These are phyloP conservation scores for Drosophila tsacasi DNA, from an alignment of 1,140 invertebrate species.

Conservation along the genomic window DNA sequence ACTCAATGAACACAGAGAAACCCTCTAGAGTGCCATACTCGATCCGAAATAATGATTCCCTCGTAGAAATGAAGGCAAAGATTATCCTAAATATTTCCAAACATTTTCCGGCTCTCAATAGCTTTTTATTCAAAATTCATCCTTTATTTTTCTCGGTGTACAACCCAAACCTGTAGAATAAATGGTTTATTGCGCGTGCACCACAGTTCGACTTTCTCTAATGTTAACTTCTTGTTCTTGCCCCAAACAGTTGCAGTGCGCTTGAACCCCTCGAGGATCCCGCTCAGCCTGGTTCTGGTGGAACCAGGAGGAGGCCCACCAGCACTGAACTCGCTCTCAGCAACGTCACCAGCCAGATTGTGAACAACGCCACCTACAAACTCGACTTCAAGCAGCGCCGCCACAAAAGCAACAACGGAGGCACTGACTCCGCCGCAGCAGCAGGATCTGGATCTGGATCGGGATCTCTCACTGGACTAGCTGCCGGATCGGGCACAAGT, in stretches of 20 bases:
- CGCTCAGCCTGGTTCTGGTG: slow-evolving; percentile 26
- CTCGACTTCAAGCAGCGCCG: slow-evolving; percentile 72
- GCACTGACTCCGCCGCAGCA: not conserved
- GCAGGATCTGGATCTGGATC: slow-evolving; percentile 7
- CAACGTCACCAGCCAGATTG: slow-evolving; percentile 73
- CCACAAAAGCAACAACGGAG: slow-evolving; percentile 69
- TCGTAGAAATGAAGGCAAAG: not conserved
- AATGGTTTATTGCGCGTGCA: slow-evolving; percentile 34
- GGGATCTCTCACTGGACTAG: slow-evolving; percentile 24
- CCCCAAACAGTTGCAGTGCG: slow-evolving; percentile 58
- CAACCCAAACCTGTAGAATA: slow-evolving; percentile 23
- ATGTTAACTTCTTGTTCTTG: not conserved
- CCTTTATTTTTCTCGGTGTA: slow-evolving; percentile 1
- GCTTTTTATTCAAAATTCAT: not conserved
- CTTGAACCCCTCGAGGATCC: slow-evolving; percentile 48
- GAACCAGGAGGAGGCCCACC: slow-evolving; percentile 44
- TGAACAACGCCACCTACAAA: slow-evolving; percentile 71
- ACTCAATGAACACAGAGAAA: not conserved
- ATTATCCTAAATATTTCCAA: too few relatives aligned
- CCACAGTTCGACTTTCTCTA: not conserved
- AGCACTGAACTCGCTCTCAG: slow-evolving; percentile 71
- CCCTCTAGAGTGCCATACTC: not conserved
- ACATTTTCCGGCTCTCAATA: not conserved
- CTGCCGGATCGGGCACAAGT: slow-evolving; percentile 28
- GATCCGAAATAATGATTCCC: not conserved